Conservation (phyloP, 2,113 vertebrate species). For the Carlito syrichta region DNA sequence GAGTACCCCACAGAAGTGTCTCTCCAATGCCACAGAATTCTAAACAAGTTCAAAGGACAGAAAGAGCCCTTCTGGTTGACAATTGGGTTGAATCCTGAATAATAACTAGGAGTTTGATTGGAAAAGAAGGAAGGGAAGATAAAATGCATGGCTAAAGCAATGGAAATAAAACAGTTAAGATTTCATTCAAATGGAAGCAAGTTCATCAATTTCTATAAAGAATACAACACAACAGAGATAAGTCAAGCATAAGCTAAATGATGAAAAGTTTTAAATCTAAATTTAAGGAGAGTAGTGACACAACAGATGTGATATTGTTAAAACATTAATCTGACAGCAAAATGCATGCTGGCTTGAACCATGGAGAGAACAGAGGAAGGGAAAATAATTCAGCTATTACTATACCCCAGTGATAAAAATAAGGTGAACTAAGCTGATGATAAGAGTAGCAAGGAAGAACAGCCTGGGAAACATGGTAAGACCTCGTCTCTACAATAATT, state of each 20-base stretch:
- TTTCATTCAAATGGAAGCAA: not conserved
- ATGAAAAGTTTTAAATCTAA: not conserved
- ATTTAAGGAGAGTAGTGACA: not conserved
- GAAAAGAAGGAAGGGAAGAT: not conserved
- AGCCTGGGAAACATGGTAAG: no score
- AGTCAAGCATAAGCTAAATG: not conserved
- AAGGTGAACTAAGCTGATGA: not conserved
- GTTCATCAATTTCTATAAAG: not conserved
- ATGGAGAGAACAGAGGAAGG: not conserved
- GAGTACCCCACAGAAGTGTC: no score
- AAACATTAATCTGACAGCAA: not conserved
- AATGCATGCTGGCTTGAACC: not conserved
- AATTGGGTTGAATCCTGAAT: not conserved
- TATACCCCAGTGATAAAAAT: not conserved
- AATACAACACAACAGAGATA: not conserved
- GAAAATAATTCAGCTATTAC: constrained; percentile 10
- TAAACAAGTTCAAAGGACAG: not conserved
- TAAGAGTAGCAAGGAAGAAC: no score
- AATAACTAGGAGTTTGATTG: not conserved
- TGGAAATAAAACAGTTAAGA: not conserved
- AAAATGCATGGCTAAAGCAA: not conserved
- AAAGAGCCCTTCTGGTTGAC: not conserved
- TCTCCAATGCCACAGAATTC: not conserved
- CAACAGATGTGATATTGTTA: not conserved
- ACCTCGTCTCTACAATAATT: no score